phyloP scores from a whole-genome alignment of 2,113 vertebrate genomes.

The Danionella cerebrum region DNA sequence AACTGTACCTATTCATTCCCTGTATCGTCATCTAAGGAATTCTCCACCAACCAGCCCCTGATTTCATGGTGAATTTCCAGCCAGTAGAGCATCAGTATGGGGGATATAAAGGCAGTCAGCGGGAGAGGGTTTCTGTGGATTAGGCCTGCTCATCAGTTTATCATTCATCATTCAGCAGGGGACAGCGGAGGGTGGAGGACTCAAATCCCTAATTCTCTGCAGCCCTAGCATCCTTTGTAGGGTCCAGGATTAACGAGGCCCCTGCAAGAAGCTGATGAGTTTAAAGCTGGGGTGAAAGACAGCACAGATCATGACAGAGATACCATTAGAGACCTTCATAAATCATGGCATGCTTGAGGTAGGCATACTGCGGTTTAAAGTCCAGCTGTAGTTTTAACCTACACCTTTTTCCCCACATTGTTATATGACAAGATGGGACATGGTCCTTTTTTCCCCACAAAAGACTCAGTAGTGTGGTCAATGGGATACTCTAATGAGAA shows the following conservation, averaged over 20 bases:
- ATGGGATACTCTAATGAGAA: conserved; percentile 9
- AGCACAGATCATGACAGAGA: conserved; percentile 63
- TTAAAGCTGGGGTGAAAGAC: conserved; percentile 66
- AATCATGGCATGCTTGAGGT: conserved; percentile 61
- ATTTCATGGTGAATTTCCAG: conserved; percentile 68
- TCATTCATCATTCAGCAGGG: conserved; percentile 61
- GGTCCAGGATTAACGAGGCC: conserved; percentile 59
- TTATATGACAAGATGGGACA: conserved; percentile 36
- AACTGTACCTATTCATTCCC: conserved; percentile 46
- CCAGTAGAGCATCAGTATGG: conserved; percentile 55
- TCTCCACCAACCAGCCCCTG: conserved; percentile 48
- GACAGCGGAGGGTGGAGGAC: conserved; percentile 10
- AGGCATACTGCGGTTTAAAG: conserved; percentile 53
- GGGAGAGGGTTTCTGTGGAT: conserved; percentile 56
- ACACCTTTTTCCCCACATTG: conserved; percentile 36
- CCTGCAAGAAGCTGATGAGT: conserved; percentile 61
- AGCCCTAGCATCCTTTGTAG: conserved; percentile 63
- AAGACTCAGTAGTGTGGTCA: background rate
- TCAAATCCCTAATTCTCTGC: conserved; percentile 52
- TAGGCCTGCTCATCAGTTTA: conserved; percentile 65
- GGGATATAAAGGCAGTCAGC: conserved; percentile 56
- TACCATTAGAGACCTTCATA: conserved; percentile 68
- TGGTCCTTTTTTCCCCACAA: conserved; percentile 17
- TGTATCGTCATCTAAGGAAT: conserved; percentile 50
- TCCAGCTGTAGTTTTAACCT: conserved; percentile 62